These are phyloP conservation scores for Sylvietta virens DNA, from an alignment of 2,113 vertebrate genomes.

Conservation along the genomic window DNA sequence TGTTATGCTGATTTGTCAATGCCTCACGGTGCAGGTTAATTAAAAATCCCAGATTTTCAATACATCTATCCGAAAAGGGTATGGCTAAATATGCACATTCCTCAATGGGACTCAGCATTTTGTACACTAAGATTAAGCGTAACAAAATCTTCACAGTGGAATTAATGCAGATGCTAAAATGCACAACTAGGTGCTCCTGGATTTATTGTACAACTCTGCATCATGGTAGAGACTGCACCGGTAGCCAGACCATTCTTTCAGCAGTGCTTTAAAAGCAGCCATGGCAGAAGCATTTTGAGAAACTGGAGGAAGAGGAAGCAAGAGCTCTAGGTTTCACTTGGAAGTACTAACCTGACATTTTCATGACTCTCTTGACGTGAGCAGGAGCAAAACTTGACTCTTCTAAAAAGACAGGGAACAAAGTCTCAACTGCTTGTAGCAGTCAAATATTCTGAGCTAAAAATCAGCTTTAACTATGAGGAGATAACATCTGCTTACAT, in stretches of 20 bases:
- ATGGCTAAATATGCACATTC: neutral
- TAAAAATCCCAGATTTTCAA: neutral
- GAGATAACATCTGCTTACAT: neutral
- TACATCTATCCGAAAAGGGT: neutral
- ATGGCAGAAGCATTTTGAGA: neutral
- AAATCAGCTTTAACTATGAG: neutral
- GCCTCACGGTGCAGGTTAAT: neutral
- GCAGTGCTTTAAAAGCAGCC: neutral
- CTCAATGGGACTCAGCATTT: accelerated
- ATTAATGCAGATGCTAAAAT: neutral
- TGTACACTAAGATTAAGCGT: neutral
- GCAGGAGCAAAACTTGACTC: neutral
- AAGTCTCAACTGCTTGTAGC: neutral
- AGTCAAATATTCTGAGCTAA: neutral
- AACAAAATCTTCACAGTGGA: neutral
- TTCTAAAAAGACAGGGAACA: neutral
- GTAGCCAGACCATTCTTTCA: neutral
- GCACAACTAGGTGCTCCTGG: neutral
- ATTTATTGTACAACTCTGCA: neutral
- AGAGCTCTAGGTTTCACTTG: neutral
- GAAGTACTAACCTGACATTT: neutral
- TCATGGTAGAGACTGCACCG: neutral
- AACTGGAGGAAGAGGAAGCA: neutral
- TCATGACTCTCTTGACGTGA: neutral
- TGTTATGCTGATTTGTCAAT: neutral